phyloP scores from a whole-genome alignment of 2,113 vertebrate species.

The Campylomormyrus tamandua region DNA sequence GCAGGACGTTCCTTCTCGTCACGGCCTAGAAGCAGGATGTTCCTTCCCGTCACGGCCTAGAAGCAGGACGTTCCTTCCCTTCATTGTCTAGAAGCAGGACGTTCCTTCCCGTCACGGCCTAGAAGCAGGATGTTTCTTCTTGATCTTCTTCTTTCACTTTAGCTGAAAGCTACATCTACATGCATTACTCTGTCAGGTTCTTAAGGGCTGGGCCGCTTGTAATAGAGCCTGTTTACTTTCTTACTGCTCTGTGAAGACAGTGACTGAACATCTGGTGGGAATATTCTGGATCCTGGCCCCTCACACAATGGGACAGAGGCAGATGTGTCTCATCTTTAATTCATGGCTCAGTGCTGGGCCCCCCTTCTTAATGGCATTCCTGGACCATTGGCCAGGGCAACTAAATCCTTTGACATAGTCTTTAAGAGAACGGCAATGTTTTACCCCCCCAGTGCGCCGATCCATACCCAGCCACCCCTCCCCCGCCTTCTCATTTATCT shows the following conservation, averaged over 20 bases:
- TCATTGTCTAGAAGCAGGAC: neutral
- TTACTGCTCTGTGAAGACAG: neutral
- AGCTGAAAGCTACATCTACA: neutral
- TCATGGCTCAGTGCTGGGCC: conserved; percentile 45
- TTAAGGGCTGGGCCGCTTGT: neutral
- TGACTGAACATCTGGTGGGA: conserved; percentile 14
- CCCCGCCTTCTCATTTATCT: neutral
- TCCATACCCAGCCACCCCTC: neutral
- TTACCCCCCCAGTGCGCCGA: conserved; percentile 33
- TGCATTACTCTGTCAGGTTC: neutral
- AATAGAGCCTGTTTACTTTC: neutral
- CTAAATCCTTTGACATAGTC: conserved; percentile 49
- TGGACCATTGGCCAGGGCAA: conserved; percentile 46
- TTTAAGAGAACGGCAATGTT: conserved; percentile 53
- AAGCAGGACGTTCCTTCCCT: neutral
- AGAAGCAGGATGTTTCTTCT: neutral
- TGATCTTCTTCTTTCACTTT: neutral
- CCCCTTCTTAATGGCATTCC: conserved; percentile 53
- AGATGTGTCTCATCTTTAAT: conserved; percentile 56
- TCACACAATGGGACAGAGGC: conserved; percentile 12
- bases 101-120: accelerated
- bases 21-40: too few species aligned
- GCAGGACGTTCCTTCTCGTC: too few species aligned
- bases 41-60: neutral
- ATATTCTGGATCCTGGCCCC: neutral